Base-by-base conservation (phyloP, 1,140 invertebrate species). In the Sminthurinus signatus region DNA sequence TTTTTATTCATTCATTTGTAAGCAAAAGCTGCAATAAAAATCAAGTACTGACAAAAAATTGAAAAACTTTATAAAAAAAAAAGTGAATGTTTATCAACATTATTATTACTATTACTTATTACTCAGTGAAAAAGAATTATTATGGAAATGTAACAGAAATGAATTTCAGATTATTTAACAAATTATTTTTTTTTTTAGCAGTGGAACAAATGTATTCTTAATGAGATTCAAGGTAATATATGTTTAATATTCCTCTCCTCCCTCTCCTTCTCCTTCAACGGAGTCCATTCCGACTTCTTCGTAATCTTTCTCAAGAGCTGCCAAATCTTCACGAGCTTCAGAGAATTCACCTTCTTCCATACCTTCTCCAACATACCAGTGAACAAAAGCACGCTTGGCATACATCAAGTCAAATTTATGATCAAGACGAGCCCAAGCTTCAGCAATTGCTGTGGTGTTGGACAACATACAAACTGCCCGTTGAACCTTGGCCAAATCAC, bases 281-380 rank as follows among this genome's bases (percentile, higher is more conserved):
- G 77, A 75, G 78, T 88, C 84, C 79, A 86, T 83, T 69, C 86
- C 84, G 73, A 88, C 86, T 89, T 77, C 44, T 48, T 48, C 44
- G 23, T 48, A 48, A 48, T 48, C 44, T 19, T 48, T 48, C 44
- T 48, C 44, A 10, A 48, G 23, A n/a, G 44, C 44, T 10, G 44
- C 44, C 44, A 48, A 48, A 19, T 48, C 44, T 19, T 93, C 89
- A 72, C 88, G 83, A 50, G 89, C 89, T 76, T 92, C 89, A 2
- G 84, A 86, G 79, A 92, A 92, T 77, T 90, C 88, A 46, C 86
- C 86, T 76, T 89, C 86, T 76, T 91, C 88, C 87, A 90, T 48
- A n/a, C 44, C 44, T 48, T 52, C 27, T 27, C 50, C 50, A 25
- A 52, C 50, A 17, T 52, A 48, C 79, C 77, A 79, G 67, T 78